These are phyloP conservation scores for Callosobruchus maculatus DNA, from an alignment of 2,888 invertebrate species.

Conservation along the genomic window DNA sequence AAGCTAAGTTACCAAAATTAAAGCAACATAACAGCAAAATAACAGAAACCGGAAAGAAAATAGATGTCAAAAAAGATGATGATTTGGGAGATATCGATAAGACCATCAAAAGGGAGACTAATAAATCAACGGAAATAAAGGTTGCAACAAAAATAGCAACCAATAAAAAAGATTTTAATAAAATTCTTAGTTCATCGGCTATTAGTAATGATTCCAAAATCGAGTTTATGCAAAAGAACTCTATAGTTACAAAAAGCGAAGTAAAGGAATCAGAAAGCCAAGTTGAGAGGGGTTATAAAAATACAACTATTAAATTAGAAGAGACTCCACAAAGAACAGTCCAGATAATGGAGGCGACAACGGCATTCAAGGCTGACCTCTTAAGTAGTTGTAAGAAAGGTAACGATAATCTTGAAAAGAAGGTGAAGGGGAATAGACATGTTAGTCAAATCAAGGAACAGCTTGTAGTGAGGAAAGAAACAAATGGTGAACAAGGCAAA, in stretches of 20 bases:
- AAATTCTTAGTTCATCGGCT: background rate
- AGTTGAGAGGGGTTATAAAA: background rate
- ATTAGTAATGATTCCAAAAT: background rate
- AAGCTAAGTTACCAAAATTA: slow-evolving; percentile 6
- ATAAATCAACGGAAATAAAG: background rate
- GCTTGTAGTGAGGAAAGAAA: slow-evolving; percentile 9
- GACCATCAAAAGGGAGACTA: background rate
- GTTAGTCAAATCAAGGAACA: too few species aligned
- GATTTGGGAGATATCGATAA: background rate
- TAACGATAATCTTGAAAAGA: too few species aligned
- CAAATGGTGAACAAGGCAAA: slow-evolving; percentile 11
- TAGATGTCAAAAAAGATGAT: slow-evolving; percentile 10
- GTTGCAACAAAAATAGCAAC: slow-evolving; percentile 1
- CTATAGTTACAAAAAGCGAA: slow-evolving; percentile 12
- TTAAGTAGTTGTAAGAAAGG: background rate
- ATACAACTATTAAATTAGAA: background rate
- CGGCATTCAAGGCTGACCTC: background rate
- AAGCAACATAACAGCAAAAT: slow-evolving; percentile 18
- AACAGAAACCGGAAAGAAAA: slow-evolving; percentile 12
- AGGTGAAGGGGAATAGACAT: too few species aligned
- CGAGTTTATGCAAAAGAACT: background rate
- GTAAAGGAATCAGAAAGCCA: background rate
- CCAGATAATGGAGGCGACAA: background rate
- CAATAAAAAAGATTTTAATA: background rate
- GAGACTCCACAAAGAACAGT: background rate